Percentiles rank a stretch among this genome's conserved stretches.
phyloP scores from a whole-genome alignment of 2,888 invertebrate species.

The Dolichomitus sp. region DNA sequence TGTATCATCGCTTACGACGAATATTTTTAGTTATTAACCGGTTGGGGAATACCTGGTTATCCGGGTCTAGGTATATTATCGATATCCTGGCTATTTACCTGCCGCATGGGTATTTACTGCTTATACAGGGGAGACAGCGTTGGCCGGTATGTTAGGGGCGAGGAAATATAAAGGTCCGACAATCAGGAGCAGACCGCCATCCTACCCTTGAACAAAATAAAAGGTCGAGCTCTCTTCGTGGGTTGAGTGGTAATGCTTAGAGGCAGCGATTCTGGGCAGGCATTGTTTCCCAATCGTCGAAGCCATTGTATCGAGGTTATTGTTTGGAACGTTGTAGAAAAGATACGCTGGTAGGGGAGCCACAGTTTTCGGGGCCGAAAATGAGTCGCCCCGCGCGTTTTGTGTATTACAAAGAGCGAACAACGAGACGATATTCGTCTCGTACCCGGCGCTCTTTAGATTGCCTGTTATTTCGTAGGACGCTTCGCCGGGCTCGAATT shows the following conservation, averaged over 20 bases:
- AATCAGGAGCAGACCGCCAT: not conserved
- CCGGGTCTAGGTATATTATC: not conserved
- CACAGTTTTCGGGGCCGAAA: slow-evolving; percentile 2
- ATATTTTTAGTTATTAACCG: not conserved
- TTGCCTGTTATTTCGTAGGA: not conserved
- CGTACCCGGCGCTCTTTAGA: not conserved
- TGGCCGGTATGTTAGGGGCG: not conserved
- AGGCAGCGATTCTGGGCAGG: not conserved
- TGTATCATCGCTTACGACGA: not conserved
- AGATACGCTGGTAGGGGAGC: slow-evolving; percentile 5
- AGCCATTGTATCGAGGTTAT: slow-evolving; percentile 35
- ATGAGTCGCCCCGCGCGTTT: slow-evolving; percentile 26
- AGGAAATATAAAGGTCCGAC: not conserved
- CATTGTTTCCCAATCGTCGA: slow-evolving; percentile 33
- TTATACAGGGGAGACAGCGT: not conserved
- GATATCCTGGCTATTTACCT: not conserved
- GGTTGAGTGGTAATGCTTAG: not conserved
- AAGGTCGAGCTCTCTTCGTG: slow-evolving; percentile 9
- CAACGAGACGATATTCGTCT: slow-evolving; percentile 14
- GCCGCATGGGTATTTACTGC: not conserved
- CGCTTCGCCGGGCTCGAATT: not conserved
- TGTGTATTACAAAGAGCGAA: slow-evolving; percentile 6
- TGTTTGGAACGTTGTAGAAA: slow-evolving; percentile 16
- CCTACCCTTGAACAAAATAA: not conserved
- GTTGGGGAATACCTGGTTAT: not conserved